These are phyloP conservation scores for Lissocephala sabroskyi DNA, from an alignment of 2,888 invertebrate genomes.

Conservation along the genomic window DNA sequence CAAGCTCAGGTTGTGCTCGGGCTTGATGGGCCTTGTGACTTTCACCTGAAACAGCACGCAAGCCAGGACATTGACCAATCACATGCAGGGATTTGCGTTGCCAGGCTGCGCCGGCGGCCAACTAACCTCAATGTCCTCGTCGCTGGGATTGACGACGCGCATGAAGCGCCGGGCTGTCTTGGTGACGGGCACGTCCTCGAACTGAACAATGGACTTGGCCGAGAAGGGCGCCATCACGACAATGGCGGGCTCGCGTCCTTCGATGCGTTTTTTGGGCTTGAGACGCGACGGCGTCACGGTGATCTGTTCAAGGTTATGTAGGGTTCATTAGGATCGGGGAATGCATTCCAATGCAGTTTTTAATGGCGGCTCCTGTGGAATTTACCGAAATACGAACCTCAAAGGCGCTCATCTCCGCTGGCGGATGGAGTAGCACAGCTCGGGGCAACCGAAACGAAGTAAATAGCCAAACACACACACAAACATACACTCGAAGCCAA, in stretches of 20 bases:
- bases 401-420: slow-evolving; percentile 68
- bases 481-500: slow-evolving; percentile 3
- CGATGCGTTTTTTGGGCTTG: slow-evolving; percentile 67
- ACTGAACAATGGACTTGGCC: slow-evolving; percentile 79
- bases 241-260: slow-evolving; percentile 66
- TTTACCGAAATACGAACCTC: no score
- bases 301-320: no score
- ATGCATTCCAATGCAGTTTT: no score
- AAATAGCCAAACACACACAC: neutral
- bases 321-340: no score
- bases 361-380: no score
- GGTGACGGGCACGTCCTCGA: slow-evolving; percentile 78
- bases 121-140: slow-evolving; percentile 72
- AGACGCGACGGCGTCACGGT: slow-evolving; percentile 68
- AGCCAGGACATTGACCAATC: slow-evolving; percentile 41
- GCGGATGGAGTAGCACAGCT: no score
- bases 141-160: slow-evolving; percentile 76
- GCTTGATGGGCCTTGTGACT: slow-evolving; percentile 74
- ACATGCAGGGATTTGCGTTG: slow-evolving; percentile 14
- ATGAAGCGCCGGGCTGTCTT: slow-evolving; percentile 74
- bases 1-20: slow-evolving; percentile 76
- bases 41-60: slow-evolving; percentile 69
- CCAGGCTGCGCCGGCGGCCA: slow-evolving; percentile 5
- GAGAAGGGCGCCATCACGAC: slow-evolving; percentile 79
- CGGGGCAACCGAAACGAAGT: neutral